These are phyloP conservation scores for Lycophotia porphyrea DNA, from an alignment of 2,888 invertebrate species.

Conservation along the genomic window DNA sequence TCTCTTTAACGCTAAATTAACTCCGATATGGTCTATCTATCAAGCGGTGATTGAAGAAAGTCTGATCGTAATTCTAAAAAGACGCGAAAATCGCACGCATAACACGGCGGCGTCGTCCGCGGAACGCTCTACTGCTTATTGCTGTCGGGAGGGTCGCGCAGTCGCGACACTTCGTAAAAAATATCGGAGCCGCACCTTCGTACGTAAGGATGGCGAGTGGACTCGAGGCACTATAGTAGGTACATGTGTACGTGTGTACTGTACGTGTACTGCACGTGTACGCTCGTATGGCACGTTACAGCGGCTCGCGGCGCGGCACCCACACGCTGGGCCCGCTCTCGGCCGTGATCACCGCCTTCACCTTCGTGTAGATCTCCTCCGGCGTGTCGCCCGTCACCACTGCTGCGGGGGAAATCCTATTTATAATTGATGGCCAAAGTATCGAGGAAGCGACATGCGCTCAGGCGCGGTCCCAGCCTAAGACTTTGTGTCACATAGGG, in stretches of 20 bases:
- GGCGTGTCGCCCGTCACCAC: conserved; percentile 99
- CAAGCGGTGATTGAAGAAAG: conserved; percentile 79
- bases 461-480: too few relatives aligned
- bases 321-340: conserved; percentile 99
- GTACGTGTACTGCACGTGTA: background rate
- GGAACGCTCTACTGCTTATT: conserved; percentile 53
- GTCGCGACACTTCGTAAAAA: conserved; percentile 58
- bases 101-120: conserved; percentile 49
- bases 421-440: background rate
- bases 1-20: conserved; percentile 76
- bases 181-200: conserved; percentile 64
- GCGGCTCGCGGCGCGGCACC: conserved; percentile 99
- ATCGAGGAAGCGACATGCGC: background rate
- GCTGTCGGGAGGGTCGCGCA: conserved; percentile 42
- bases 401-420: conserved; percentile 90
- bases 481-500: too few relatives aligned
- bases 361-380: conserved; percentile 98
- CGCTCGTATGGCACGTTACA: conserved; percentile 91
- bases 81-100: conserved; percentile 60
- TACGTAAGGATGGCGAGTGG: conserved; percentile 65
- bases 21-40: conserved; percentile 78
- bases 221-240: conserved; percentile 78
- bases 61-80: conserved; percentile 74
- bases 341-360: conserved; percentile 98
- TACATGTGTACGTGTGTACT: conserved; percentile 58